These are phyloP conservation scores for Stigmatopora nigra DNA, from an alignment of 2,113 vertebrate species.

Conservation along the genomic window DNA sequence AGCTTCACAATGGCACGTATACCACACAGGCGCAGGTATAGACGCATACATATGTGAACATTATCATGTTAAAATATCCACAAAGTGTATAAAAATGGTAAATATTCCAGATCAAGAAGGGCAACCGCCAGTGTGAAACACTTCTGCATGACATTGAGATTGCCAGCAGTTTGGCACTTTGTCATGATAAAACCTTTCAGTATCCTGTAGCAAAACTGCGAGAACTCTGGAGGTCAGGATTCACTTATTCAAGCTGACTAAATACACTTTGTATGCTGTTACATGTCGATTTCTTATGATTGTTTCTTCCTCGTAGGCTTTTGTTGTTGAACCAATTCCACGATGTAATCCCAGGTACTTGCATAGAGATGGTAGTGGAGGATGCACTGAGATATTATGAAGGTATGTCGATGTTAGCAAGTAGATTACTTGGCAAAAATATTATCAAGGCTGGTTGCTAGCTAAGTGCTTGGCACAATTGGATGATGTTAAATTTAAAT, in stretches of 20 bases:
- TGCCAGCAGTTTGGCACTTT: conserved; percentile 77
- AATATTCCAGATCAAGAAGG: conserved; percentile 78
- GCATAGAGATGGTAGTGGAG: conserved; percentile 83
- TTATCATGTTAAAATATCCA: background rate
- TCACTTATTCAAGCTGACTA: background rate
- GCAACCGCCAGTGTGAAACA: conserved; percentile 84
- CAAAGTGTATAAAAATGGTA: background rate
- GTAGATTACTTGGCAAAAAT: too few relatives aligned
- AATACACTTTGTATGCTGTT: background rate
- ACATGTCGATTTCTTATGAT: background rate
- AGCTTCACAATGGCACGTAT: conserved; percentile 92
- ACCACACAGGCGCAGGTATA: conserved; percentile 87
- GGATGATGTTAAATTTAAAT: background rate
- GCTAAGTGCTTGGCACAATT: too few relatives aligned
- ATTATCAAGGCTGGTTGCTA: background rate
- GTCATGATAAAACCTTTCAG: conserved; percentile 55
- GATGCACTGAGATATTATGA: conserved; percentile 81
- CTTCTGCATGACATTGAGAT: conserved; percentile 83
- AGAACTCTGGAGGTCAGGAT: conserved; percentile 81
- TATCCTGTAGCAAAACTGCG: conserved; percentile 78
- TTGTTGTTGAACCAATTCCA: conserved; percentile 95
- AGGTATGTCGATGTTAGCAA: conserved; percentile 54
- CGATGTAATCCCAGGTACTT: conserved; percentile 91
- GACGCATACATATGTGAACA: too few relatives aligned
- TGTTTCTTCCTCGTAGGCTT: conserved; percentile 62